Percentiles rank a stretch among this genome's conserved stretches.
phyloP scores from a whole-genome alignment of 2,888 invertebrate genomes.

The Hecatera dysodea region DNA sequence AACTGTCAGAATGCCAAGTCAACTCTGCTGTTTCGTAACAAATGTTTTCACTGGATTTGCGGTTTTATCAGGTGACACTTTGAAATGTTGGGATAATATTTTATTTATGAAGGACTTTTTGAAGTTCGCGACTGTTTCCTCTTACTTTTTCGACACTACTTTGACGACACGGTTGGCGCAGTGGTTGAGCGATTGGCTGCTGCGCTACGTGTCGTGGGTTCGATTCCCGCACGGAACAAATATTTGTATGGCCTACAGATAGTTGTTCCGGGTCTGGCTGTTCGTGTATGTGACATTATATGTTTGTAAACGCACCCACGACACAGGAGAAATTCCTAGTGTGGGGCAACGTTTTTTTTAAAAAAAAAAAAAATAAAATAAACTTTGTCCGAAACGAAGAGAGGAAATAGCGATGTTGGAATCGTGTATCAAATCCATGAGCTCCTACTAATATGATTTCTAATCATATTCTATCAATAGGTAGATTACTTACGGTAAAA shows the following conservation, averaged over 20 bases:
- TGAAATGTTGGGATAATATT: slow-evolving; percentile 34
- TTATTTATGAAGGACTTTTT: slow-evolving; percentile 17
- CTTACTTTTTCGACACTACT: too few species aligned
- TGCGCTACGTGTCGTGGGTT: too few species aligned
- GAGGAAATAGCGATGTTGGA: slow-evolving; percentile 9
- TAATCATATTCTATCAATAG: slow-evolving; percentile 16
- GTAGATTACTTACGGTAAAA: slow-evolving; percentile 11
- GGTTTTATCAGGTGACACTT: slow-evolving; percentile 47
- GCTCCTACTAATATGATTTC: slow-evolving; percentile 14
- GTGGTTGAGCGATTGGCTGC: too few species aligned
- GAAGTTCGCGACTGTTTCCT: not conserved
- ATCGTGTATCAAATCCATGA: slow-evolving; percentile 11
- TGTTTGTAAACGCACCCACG: too few species aligned
- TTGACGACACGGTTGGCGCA: too few species aligned
- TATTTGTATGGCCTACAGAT: too few species aligned
- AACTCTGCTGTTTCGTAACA: slow-evolving; percentile 30
- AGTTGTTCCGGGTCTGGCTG: too few species aligned
- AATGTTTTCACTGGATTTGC: slow-evolving; percentile 34
- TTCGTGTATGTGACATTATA: too few species aligned
- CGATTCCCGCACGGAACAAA: too few species aligned
- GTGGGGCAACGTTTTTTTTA: too few species aligned
- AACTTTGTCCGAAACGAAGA: slow-evolving; percentile 1
- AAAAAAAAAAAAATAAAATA: too few species aligned
- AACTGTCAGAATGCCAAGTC: slow-evolving; percentile 54
- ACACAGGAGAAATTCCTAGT: too few species aligned